These are phyloP conservation scores for Gnathonemus longibarbis DNA, from an alignment of 2,113 vertebrate species.

Conservation along the genomic window DNA sequence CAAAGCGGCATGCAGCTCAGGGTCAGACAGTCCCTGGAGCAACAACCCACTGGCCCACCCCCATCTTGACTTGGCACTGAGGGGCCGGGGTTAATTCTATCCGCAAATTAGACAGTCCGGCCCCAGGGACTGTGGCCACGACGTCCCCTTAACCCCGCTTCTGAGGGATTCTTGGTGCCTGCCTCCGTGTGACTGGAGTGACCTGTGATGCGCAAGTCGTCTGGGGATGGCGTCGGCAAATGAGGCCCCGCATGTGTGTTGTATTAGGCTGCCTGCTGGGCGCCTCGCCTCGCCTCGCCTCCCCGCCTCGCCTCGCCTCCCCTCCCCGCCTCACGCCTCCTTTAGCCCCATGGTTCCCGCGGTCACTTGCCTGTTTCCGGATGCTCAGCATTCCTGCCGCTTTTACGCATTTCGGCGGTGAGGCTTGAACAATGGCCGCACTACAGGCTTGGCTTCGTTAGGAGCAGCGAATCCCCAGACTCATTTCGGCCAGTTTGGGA, in stretches of 20 bases:
- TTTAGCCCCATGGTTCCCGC: not conserved
- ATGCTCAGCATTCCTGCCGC: not conserved
- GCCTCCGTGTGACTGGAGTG: not conserved
- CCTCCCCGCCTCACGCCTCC: not conserved
- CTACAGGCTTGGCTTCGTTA: not conserved
- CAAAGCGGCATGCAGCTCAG: not conserved
- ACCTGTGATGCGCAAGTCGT: no score
- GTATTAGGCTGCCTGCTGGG: not conserved
- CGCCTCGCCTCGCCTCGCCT: not conserved
- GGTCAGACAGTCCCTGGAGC: not conserved
- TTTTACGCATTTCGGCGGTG: not conserved
- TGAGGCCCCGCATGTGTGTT: not conserved
- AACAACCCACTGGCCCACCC: not conserved
- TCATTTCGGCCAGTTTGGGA: not conserved
- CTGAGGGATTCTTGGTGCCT: not conserved
- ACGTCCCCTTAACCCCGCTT: not conserved
- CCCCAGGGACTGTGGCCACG: not conserved
- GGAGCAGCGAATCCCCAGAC: not conserved
- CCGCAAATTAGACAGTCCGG: not conserved
- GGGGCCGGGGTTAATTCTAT: not conserved
- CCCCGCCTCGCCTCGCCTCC: not conserved
- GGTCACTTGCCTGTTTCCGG: not conserved
- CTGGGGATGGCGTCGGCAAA: not conserved
- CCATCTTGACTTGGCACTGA: not conserved
- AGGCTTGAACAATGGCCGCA: not conserved